phyloP scores from a whole-genome alignment of 92 coral and sea anemone species.

The Siderastrea radians region DNA sequence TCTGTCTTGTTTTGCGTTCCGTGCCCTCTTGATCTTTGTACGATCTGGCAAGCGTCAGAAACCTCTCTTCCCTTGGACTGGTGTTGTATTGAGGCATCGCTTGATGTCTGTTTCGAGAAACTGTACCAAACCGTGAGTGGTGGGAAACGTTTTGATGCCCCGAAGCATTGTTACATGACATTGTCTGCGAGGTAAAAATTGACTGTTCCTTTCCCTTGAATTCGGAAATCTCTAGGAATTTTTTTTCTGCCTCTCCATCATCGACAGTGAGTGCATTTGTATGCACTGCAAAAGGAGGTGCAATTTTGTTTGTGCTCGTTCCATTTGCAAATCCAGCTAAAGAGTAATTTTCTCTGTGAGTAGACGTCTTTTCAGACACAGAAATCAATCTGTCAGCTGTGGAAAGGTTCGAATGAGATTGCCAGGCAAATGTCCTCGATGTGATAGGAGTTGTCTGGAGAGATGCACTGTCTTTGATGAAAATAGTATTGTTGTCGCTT shows the following conservation, averaged over 20 bases:
- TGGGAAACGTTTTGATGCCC: background rate
- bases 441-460: background rate
- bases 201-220: background rate
- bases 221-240: background rate
- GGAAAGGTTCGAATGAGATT: background rate
- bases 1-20: background rate
- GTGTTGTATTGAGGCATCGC: background rate
- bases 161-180: background rate
- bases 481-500: background rate
- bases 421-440: background rate
- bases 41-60: background rate
- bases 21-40: background rate
- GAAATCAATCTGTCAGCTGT: background rate
- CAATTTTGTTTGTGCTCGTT: background rate
- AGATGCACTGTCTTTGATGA: background rate
- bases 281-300: background rate
- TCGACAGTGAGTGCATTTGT: background rate
- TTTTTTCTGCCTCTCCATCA: background rate
- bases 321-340: background rate
- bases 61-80: background rate
- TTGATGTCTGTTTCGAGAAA: background rate
- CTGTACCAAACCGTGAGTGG: background rate
- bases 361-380: background rate
- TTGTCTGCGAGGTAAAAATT: background rate
- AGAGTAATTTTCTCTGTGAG: background rate